Percentiles rank a stretch among this genome's conserved stretches.
Conservation (phyloP, 2,797 vertebrate genomes). For the Aratinga solstitialis region DNA sequence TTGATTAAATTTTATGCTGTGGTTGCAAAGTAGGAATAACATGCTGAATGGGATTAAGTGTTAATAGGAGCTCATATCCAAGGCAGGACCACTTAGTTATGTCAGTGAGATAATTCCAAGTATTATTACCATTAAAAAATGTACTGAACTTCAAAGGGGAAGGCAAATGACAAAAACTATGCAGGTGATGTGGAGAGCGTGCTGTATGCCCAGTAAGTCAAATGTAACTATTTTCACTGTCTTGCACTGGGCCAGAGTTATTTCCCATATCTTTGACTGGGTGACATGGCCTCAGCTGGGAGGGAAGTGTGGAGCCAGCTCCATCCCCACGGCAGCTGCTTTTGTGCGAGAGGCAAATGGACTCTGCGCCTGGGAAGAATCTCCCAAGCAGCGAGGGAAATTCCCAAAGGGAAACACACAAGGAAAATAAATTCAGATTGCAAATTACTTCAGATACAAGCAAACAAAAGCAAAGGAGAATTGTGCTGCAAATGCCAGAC, state of each 20-base stretch:
- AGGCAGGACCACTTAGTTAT: constrained; percentile 35
- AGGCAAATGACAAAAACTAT: neutral
- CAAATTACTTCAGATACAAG: neutral
- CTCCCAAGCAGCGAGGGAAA: neutral
- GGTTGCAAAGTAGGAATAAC: constrained; percentile 35
- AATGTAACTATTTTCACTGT: neutral
- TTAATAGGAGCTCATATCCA: constrained; percentile 3
- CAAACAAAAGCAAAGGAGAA: neutral
- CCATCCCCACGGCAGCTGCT: neutral
- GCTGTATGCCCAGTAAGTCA: neutral
- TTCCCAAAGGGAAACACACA: neutral
- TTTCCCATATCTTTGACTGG: neutral
- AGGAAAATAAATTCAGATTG: neutral
- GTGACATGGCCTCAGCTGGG: neutral
- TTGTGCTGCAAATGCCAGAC: neutral
- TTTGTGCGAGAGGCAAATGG: neutral
- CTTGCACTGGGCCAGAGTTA: neutral
- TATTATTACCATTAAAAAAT: neutral
- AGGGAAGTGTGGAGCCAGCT: accelerated
- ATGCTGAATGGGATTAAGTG: constrained; percentile 26
- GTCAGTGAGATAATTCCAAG: neutral
- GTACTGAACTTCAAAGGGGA: constrained; percentile 18
- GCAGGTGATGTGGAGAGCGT: neutral
- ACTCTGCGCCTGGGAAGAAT: neutral
- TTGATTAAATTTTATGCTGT: constrained; percentile 14